Base-by-base conservation (phyloP, 2,888 invertebrate species). In the Malthinus seriepunctatus region DNA sequence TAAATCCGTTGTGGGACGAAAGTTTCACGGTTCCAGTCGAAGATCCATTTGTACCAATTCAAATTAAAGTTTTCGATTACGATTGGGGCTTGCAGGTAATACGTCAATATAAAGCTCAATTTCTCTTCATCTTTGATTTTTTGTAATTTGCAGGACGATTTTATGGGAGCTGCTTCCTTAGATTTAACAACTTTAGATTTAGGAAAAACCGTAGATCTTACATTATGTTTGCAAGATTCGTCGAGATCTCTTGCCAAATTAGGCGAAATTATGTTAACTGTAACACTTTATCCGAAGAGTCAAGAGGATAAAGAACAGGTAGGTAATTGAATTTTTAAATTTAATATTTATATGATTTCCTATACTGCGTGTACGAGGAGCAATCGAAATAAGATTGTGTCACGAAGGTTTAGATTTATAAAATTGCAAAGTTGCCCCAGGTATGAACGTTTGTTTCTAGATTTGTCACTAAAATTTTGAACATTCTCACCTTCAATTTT, bases 1-100 rank as follows among this genome's bases (percentile, higher is more conserved):
- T 99, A 60, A 97, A 97, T 81, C 98, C 98, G 0, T 85, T 90
- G n/a, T 99, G 98, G 98, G 96, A 99, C 75, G 98, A 99, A 79
- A 90, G 89, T 69, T 96, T 98, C 79, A 90, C 91, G 7, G 86
- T 97, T 68, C 93, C 94, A 44, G 87, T 96, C 61, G 95, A 95
- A 79, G 95, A 97, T 81, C 90, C 95, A 0, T 94, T 93, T 71
- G 86, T 87, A 71, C 89, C 91, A 1, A 86, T 97, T 44, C 86
- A 89, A 68, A 85, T 96, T 60, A 95, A 95, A 86, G 97, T 97
- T 5, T 97, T 93, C 77, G 98, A 98, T 81, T 97, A 97, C 78
- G 98, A 99, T 76, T 95, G 97, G 90, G 97, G 96, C 32, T 85
- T 95, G 39, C 79, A 79, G 75, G 79, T 78, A 69, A 66, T n/a